Base-by-base conservation (phyloP, 2,797 vertebrate species). In the Onychomys torridus region DNA sequence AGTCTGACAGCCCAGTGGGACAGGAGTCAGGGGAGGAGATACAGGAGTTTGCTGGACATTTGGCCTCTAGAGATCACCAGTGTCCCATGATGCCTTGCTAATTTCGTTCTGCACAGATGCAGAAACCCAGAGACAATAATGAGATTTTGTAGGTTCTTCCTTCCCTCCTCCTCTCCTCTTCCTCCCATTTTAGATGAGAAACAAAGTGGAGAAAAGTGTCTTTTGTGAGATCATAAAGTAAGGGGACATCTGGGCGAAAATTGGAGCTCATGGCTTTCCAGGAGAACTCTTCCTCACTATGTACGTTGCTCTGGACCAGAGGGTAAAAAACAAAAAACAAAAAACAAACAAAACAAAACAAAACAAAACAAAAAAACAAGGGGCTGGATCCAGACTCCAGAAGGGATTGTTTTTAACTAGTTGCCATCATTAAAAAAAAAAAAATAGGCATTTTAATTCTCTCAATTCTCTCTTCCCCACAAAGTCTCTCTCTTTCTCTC, bases 401-500 rank as follows among this genome's bases (percentile, higher is more conserved):
- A 91, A 79, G 84, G 25, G 19, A 59, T 91, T 79, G 17, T 78
- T 61, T 95, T 37, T 79, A 52, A 83, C 57, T 90, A 82, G 34
- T 83, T 90, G 43, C 40, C 43, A 79, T 67, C 34, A 17, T 91
- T 76, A 23, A 85, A 90, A 89, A 90, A 63, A 65, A 43, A 78
- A 71, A 71, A 63, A 17, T 78, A n/a, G 61, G 29, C 40, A 75
- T 91, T 85, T 95, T 67, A 90, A 94, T 23, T 86, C 65, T 43
- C 34, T 73, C 14, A 17, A 12, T 34, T 71, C 13, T 69, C 6
- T 63, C 57, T 61, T 61, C 8, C 59, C 59, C 59, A 61, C 1
- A 1, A 6, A 23, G 6, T 8, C 40, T 14, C 65, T 67, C 16
- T 69, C 32, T n/a, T 14, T 67, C 13, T 34, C 25, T 63, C 55